phyloP scores from a whole-genome alignment of 1,140 invertebrate genomes.

The Pseudomyrmex pallidus region DNA sequence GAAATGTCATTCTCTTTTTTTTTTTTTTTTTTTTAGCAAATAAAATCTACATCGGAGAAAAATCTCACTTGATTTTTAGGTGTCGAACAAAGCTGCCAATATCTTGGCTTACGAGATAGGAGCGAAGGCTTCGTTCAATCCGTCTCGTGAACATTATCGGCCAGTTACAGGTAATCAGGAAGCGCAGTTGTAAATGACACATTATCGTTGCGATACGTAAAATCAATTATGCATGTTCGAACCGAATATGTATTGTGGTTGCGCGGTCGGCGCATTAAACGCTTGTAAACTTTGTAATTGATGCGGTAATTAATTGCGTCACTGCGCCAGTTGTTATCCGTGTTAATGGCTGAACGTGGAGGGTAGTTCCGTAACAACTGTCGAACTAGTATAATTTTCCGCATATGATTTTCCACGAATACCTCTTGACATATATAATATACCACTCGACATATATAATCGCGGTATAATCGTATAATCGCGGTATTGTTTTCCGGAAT shows the following conservation, averaged over 20 bases:
- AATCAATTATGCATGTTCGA: neutral
- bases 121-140: slow-evolving; percentile 3
- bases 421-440: too few species aligned
- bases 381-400: slow-evolving; percentile 17
- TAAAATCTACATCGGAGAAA: too few species aligned
- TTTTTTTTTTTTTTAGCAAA: neutral
- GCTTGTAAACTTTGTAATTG: slow-evolving; percentile 38
- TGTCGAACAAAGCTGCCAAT: slow-evolving; percentile 33
- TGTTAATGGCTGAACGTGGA: slow-evolving; percentile 12
- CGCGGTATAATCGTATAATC: too few species aligned
- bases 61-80: neutral
- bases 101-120: slow-evolving; percentile 35
- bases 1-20: neutral
- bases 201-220: neutral
- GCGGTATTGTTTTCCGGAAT: too few species aligned
- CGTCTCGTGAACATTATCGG: slow-evolving; percentile 37
- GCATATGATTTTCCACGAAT: neutral
- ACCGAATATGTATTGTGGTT: neutral
- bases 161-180: slow-evolving; percentile 27
- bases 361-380: slow-evolving; percentile 18
- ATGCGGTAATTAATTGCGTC: slow-evolving; percentile 34
- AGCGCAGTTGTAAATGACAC: too few species aligned
- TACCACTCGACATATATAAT: too few species aligned
- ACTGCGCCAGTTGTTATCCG: slow-evolving; percentile 5
- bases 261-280: neutral